phyloP scores from a whole-genome alignment of 2,797 vertebrate genomes.

The Cossypha polioptera region DNA sequence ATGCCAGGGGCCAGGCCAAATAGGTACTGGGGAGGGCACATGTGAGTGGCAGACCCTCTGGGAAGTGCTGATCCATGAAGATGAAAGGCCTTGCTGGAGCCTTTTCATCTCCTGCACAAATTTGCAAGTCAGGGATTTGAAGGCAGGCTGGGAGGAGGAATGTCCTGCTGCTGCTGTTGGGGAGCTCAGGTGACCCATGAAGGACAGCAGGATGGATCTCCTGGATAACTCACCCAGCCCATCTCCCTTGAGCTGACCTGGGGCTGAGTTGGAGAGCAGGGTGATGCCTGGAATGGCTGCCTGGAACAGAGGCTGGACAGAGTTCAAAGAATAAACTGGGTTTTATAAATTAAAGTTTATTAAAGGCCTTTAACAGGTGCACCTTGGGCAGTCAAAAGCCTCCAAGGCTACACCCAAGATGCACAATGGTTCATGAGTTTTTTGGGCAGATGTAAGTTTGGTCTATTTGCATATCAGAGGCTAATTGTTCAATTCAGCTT shows the following conservation, averaged over 20 bases:
- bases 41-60: conserved; percentile 1
- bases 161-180: background rate
- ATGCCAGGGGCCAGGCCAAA: background rate
- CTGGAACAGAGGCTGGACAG: background rate
- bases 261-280: background rate
- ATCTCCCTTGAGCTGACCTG: background rate
- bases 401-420: background rate
- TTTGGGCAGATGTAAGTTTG: background rate
- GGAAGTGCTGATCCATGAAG: conserved; percentile 7
- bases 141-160: background rate
- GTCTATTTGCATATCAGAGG: background rate
- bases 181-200: background rate
- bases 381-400: background rate
- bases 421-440: fast-evolving
- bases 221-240: background rate
- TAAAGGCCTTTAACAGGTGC: background rate
- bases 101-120: background rate
- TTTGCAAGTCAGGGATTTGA: background rate
- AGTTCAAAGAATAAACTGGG: too few relatives aligned
- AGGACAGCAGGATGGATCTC: background rate
- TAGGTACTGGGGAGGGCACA: background rate
- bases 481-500: background rate
- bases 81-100: conserved; percentile 1
- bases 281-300: background rate
- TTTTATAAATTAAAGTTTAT: background rate